Conservation (phyloP, 2,113 vertebrate species). For the Ascaphus truei region DNA sequence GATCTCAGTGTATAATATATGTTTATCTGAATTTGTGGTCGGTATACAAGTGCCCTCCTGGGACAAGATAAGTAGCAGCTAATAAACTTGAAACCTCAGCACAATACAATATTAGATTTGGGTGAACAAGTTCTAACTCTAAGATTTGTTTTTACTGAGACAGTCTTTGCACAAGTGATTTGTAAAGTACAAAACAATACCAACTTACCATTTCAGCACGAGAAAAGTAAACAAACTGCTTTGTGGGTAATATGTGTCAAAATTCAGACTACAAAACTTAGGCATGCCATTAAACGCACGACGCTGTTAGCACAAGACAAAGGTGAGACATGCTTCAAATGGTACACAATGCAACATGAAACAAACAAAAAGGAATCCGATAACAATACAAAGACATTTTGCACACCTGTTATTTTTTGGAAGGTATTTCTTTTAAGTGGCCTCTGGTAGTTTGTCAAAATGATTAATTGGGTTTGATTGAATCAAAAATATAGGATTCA, state of each 20-base stretch:
- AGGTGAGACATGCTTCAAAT: conserved; percentile 20
- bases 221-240: conserved; percentile 9
- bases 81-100: not conserved
- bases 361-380: not conserved
- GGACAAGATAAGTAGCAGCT: not conserved
- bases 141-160: not conserved
- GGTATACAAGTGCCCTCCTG: not conserved
- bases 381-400: not conserved
- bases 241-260: not conserved
- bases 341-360: not conserved
- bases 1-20: not conserved
- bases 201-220: conserved; percentile 22
- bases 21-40: conserved; percentile 13
- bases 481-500: not conserved
- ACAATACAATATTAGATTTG: not conserved
- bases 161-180: not conserved
- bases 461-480: not conserved
- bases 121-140: not conserved
- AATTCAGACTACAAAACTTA: not conserved
- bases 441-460: not conserved
- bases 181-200: not conserved
- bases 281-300: conserved; percentile 13
- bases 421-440: conserved; percentile 4
- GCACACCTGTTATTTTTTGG: not conserved
- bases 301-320: conserved; percentile 25